phyloP scores from a whole-genome alignment of 2,797 vertebrate species.

The Pseudotriccus pelzelni region DNA sequence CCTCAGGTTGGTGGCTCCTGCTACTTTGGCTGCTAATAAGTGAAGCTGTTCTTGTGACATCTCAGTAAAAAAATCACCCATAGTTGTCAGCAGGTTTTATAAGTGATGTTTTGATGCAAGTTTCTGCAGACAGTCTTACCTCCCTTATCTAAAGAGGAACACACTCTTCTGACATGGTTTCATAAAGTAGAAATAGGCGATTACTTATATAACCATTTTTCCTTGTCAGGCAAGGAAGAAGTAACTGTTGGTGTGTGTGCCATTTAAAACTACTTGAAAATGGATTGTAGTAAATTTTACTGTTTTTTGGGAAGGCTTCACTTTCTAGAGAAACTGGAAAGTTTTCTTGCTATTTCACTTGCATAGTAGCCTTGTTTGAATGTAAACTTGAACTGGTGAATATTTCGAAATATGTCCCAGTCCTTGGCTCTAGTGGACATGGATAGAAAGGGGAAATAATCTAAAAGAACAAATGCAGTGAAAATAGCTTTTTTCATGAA shows the following conservation, averaged over 20 bases:
- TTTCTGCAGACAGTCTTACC: not conserved
- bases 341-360: not conserved
- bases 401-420: not conserved
- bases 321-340: not conserved
- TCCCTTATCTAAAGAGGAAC: not conserved
- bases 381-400: not conserved
- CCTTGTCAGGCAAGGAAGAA: not conserved
- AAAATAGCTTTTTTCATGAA: not conserved
- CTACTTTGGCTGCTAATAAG: not conserved
- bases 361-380: not conserved
- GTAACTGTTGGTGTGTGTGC: rapidly evolving
- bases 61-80: not conserved
- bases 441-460: not conserved
- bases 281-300: not conserved
- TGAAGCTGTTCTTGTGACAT: not conserved
- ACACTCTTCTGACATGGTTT: not conserved
- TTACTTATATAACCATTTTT: not conserved
- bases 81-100: not conserved
- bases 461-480: not conserved
- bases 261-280: not conserved
- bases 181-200: not conserved
- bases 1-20: not conserved
- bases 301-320: not conserved
- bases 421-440: not conserved
- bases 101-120: not conserved